phyloP scores from a whole-genome alignment of 2,113 vertebrate species.

The Menidia beryllina region DNA sequence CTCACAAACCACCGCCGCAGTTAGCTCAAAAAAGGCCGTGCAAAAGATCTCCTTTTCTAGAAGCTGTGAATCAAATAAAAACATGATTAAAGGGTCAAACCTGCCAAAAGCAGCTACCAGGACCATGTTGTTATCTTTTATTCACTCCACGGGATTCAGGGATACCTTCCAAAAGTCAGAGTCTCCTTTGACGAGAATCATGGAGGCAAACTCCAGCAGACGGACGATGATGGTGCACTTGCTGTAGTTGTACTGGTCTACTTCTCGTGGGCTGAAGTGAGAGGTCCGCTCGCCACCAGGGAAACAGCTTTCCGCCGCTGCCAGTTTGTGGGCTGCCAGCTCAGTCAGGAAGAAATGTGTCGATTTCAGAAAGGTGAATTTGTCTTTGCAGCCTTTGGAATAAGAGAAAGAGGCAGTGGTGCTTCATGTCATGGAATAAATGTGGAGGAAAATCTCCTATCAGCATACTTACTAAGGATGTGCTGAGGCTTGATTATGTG shows the following conservation, averaged over 20 bases:
- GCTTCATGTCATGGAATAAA: not conserved
- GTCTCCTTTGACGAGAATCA: conserved; percentile 83
- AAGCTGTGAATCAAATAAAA: conserved; percentile 75
- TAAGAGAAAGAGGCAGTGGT: not conserved
- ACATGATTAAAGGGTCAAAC: not conserved
- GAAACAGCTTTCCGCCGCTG: conserved; percentile 84
- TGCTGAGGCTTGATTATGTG: conserved; percentile 83
- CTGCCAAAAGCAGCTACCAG: not conserved
- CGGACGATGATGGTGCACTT: conserved; percentile 93
- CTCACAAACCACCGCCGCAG: conserved; percentile 86
- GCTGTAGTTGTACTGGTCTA: conserved; percentile 90
- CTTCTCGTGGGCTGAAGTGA: conserved; percentile 89
- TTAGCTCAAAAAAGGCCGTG: conserved; percentile 81
- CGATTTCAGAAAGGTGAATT: conserved; percentile 87
- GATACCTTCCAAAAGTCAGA: conserved; percentile 88
- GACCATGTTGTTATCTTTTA: not conserved
- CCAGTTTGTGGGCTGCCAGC: conserved; percentile 84
- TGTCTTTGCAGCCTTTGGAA: conserved; percentile 77
- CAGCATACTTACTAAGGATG: conserved; percentile 82
- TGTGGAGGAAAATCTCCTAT: not conserved
- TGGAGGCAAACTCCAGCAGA: conserved; percentile 88
- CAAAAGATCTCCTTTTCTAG: conserved; percentile 86
- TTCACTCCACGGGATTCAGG: fast-evolving
- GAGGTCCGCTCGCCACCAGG: conserved; percentile 44
- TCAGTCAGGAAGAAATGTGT: conserved; percentile 88